These are phyloP conservation scores for Belgica antarctica DNA, from an alignment of 2,888 invertebrate genomes.

Conservation along the genomic window DNA sequence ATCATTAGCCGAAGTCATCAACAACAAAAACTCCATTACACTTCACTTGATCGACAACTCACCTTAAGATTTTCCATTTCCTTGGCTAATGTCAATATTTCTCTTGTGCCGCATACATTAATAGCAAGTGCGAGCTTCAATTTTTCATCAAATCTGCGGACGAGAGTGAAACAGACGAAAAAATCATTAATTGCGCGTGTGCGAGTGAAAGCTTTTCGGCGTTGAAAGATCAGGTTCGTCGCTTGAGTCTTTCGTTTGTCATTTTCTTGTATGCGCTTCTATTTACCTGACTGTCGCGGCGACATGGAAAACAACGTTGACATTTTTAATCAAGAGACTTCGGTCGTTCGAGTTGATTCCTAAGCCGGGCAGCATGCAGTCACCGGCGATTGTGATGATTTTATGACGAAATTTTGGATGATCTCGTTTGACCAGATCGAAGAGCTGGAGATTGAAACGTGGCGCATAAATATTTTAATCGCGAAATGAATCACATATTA, in stretches of 20 bases:
- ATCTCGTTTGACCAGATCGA: constrained; percentile 47
- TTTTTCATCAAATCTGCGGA: constrained; percentile 65
- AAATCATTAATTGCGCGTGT: background rate
- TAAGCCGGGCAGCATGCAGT: constrained; percentile 51
- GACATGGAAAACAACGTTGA: constrained; percentile 73
- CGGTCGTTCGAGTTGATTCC: constrained; percentile 53
- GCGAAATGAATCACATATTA: background rate
- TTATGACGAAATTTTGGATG: constrained; percentile 52
- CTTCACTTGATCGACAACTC: constrained; percentile 41
- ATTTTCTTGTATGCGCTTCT: too few species aligned
- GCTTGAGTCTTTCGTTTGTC: constrained; percentile 17
- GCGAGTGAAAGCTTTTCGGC: background rate
- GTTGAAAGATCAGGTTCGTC: constrained; percentile 57
- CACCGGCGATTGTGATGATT: constrained; percentile 53
- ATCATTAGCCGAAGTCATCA: background rate
- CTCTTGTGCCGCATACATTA: constrained; percentile 66
- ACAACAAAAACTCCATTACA: background rate
- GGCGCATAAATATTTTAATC: background rate
- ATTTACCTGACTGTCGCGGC: constrained; percentile 74
- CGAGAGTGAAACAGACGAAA: background rate
- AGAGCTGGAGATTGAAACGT: constrained; percentile 46
- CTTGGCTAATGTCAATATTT: constrained; percentile 64
- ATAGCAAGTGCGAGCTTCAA: constrained; percentile 66
- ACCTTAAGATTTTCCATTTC: constrained; percentile 64
- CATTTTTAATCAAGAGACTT: constrained; percentile 49